Base-by-base conservation (phyloP, 2,113 vertebrate species). In the Baryphthengus martii region DNA sequence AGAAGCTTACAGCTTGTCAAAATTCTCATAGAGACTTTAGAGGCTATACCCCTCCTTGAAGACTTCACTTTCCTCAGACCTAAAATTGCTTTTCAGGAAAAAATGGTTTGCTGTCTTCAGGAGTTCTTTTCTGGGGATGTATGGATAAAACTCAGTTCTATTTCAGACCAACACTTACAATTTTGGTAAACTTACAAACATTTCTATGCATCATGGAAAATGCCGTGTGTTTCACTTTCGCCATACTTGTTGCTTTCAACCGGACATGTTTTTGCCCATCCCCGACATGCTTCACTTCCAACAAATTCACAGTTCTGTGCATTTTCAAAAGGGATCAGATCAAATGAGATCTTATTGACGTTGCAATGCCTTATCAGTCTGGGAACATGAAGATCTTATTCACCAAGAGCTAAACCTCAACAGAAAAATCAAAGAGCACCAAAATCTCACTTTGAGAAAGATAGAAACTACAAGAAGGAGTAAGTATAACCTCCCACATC, bases 11-110 rank as follows among this genome's bases (percentile, higher is more conserved):
- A 55, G 4, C 7, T 49, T 86, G 10, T 23, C 13, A 52, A 6
- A 77, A 61, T 35, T 62, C 45, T 74, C 74, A n/a, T 59, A 80
- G 26, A 59, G 4, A 21, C 19, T 42, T 77, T n/a, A 45, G 45
- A 74, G 31, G 40, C 59, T 0, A 0, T 7, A 25, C 6, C 23
- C 33, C 9, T 80, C 35, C 49, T 65, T 35, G 15, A 14, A 70
- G 49, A 47, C 13, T n/a, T 55, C 0, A 0, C 13, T 9, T 52
- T 15, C 49, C 68, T 70, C 19, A 50, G 25, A 59, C 11, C 10
- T 35, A 58, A 53, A 47, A 28, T 1, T 14, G 21, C 21, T 78
- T 74, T 74, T 62, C 7, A 33, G 81, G 63, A 42, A 82, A 82
- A 70, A 92, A 44, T 8, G 2, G 11, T 39, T 62, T 49, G 3